A percentile compares a stretch with the other conserved stretches of the same genome.
Evolutionary conservation across 2,888 invertebrate genomes (phyloP).

Genomic region (Incurvaria masculella): DNA sequence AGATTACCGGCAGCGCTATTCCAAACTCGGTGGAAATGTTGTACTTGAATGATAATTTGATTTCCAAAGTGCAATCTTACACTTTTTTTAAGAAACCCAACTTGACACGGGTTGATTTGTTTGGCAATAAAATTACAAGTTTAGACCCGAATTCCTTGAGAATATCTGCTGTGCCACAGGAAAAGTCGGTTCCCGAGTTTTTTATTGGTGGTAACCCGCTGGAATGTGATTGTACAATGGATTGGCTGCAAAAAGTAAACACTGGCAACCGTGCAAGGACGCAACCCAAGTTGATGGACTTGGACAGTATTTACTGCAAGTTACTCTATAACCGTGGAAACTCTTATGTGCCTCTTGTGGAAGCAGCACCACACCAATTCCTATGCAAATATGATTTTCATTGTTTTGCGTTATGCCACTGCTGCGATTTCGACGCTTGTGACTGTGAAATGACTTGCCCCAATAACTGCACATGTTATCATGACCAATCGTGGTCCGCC

Average conservation of each 20-base stretch:
- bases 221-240: conserved; percentile 88
- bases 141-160: conserved; percentile 72
- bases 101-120: conserved; percentile 75
- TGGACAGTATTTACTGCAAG: conserved; percentile 79
- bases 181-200: conserved; percentile 74
- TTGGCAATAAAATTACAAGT: conserved; percentile 75
- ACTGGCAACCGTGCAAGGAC: conserved; percentile 70
- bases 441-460: conserved; percentile 94
- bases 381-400: conserved; percentile 81
- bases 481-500: conserved; percentile 82
- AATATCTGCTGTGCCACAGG: conserved; percentile 71
- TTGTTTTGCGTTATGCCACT: conserved; percentile 84
- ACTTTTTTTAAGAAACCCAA: conserved; percentile 86
- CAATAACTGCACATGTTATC: conserved; percentile 82
- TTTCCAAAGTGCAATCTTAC: conserved; percentile 80
- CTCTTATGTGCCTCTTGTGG: conserved; percentile 70
- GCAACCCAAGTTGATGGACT: conserved; percentile 78
- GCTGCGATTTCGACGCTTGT: conserved; percentile 89
- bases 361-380: conserved; percentile 79
- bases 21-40: conserved; percentile 79
- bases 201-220: conserved; percentile 84
- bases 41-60: conserved; percentile 76
- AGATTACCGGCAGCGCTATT: conserved; percentile 78
- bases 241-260: conserved; percentile 84
- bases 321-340: conserved; percentile 74